phyloP scores from a whole-genome alignment of 2,113 vertebrate genomes.

The Periophthalmodon schlosseri region DNA sequence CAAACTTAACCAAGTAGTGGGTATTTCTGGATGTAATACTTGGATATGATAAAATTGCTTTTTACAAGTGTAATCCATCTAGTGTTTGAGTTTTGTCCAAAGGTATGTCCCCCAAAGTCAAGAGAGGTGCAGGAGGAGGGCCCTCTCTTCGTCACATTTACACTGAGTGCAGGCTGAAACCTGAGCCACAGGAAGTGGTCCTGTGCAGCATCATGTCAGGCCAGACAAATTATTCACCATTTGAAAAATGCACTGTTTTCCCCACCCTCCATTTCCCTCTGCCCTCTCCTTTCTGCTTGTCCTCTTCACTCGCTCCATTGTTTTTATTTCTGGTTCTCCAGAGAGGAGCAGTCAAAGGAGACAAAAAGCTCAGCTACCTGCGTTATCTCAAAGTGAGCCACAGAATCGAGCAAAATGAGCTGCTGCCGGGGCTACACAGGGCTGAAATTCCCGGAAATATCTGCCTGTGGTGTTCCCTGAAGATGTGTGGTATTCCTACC shows the following conservation, averaged over 20 bases:
- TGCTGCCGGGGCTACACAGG: conserved; percentile 59
- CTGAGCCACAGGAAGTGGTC: conserved; percentile 83
- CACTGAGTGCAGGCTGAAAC: conserved; percentile 75
- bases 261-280: conserved; percentile 37
- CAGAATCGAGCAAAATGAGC: conserved; percentile 37
- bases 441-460: conserved; percentile 66
- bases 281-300: conserved; percentile 16
- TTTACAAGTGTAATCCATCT: too few relatives aligned
- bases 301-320: conserved; percentile 51
- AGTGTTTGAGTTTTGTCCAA: conserved; percentile 27
- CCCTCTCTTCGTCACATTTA: conserved; percentile 58
- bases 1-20: neutral
- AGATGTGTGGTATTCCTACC: conserved; percentile 73
- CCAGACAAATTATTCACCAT: conserved; percentile 77
- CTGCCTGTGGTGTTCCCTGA: conserved; percentile 59
- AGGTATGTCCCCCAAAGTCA: conserved; percentile 30
- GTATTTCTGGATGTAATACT: too few relatives aligned
- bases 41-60: too few relatives aligned
- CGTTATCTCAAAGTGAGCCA: conserved; percentile 68
- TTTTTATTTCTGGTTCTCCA: conserved; percentile 63
- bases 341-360: conserved; percentile 50
- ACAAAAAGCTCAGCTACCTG: conserved; percentile 71
- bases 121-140: conserved; percentile 53
- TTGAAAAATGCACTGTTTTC: conserved; percentile 64
- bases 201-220: conserved; percentile 80